Evolutionary conservation across 2,113 vertebrate species (phyloP).

Genomic region (Cryptotis parvus): DNA sequence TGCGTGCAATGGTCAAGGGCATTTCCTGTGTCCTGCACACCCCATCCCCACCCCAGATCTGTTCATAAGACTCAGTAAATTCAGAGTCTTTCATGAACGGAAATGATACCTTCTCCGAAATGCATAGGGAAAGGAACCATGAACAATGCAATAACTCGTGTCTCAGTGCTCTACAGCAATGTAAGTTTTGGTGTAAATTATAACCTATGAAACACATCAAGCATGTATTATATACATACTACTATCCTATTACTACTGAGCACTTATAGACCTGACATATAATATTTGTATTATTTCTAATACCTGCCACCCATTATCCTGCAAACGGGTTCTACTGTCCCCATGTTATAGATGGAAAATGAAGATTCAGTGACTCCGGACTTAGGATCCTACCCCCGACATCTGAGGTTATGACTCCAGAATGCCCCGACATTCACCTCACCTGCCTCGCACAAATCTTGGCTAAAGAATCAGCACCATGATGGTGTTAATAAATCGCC

Average conservation of each 20-base stretch:
- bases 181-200: not conserved
- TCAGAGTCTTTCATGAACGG: not conserved
- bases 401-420: not conserved
- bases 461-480: fast-evolving
- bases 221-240: not conserved
- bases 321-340: not conserved
- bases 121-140: not conserved
- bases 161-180: not conserved
- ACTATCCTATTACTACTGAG: not conserved
- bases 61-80: not conserved
- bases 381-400: not conserved
- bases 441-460: no score
- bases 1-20: not conserved
- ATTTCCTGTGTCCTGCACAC: not conserved
- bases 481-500: not conserved
- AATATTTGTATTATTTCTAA: constrained; percentile 5
- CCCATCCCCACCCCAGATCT: not conserved
- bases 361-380: not conserved
- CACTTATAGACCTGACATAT: not conserved
- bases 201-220: not conserved
- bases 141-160: not conserved
- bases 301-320: not conserved
- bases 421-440: no score
- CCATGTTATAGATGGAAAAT: constrained; percentile 10
- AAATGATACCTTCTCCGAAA: constrained; percentile 3